phyloP scores from a whole-genome alignment of 2,797 vertebrate genomes.

The Carcharodon carcharias region DNA sequence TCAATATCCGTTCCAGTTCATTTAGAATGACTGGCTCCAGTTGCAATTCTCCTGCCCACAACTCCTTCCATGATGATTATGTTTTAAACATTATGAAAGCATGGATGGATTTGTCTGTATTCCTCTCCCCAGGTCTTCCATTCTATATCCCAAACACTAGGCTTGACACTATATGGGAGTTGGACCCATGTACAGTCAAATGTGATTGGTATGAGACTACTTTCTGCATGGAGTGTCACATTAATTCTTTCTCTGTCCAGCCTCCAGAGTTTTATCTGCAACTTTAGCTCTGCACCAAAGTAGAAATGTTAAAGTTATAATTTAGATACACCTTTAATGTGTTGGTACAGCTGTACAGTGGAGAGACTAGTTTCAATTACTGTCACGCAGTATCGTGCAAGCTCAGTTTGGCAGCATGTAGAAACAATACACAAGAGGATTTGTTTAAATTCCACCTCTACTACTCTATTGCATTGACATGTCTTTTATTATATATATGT shows the following conservation, averaged over 20 bases:
- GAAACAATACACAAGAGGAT: background rate
- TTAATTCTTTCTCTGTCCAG: background rate
- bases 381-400: background rate
- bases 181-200: background rate
- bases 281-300: background rate
- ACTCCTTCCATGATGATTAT: background rate
- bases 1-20: background rate
- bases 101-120: background rate
- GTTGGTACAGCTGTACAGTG: background rate
- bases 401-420: conserved; percentile 16
- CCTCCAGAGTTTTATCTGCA: background rate
- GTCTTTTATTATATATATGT: background rate
- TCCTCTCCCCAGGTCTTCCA: too few relatives aligned
- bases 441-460: conserved; percentile 15
- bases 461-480: conserved; percentile 4
- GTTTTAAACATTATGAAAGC: background rate
- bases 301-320: background rate
- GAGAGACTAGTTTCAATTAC: conserved; percentile 25
- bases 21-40: background rate
- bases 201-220: background rate
- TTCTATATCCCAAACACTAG: background rate
- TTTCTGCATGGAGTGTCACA: background rate
- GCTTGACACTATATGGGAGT: background rate
- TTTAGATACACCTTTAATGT: background rate
- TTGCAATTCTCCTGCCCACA: background rate